phyloP scores from a whole-genome alignment of 1,140 invertebrate species.

The Wiebesia pumilae region DNA sequence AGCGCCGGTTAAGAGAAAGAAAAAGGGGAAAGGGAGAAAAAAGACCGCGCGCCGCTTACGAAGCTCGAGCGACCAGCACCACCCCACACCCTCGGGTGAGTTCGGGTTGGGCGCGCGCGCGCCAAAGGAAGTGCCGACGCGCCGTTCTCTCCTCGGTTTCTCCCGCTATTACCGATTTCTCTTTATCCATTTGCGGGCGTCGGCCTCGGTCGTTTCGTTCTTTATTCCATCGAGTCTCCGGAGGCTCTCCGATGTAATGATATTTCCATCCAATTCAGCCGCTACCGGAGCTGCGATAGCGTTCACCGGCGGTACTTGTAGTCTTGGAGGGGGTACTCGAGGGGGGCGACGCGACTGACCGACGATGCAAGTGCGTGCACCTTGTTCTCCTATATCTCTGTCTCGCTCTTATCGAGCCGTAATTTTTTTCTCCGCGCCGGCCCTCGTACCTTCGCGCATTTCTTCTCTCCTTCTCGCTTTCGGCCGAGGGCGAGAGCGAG shows the following conservation, averaged over 20 bases:
- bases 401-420: background rate
- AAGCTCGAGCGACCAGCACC: too few species aligned
- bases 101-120: background rate
- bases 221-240: slow-evolving; percentile 52
- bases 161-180: slow-evolving; percentile 24
- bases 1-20: background rate
- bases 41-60: background rate
- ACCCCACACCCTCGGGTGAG: background rate
- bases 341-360: slow-evolving; percentile 6
- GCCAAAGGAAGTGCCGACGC: background rate
- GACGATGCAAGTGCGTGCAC: slow-evolving; percentile 46
- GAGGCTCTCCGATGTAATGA: slow-evolving; percentile 68
- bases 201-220: slow-evolving; percentile 19
- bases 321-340: background rate
- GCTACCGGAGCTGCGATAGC: slow-evolving; percentile 48
- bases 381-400: slow-evolving; percentile 34
- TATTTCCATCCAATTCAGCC: slow-evolving; percentile 72
- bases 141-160: background rate
- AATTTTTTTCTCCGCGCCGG: slow-evolving; percentile 31
- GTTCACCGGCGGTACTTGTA: background rate
- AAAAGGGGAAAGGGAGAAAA: background rate
- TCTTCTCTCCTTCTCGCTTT: slow-evolving; percentile 47
- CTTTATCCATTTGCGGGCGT: background rate
- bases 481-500: background rate
- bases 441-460: slow-evolving; percentile 55